Base-by-base conservation (phyloP, 2,888 invertebrate genomes). In the Acanthosepion pharaonis region DNA sequence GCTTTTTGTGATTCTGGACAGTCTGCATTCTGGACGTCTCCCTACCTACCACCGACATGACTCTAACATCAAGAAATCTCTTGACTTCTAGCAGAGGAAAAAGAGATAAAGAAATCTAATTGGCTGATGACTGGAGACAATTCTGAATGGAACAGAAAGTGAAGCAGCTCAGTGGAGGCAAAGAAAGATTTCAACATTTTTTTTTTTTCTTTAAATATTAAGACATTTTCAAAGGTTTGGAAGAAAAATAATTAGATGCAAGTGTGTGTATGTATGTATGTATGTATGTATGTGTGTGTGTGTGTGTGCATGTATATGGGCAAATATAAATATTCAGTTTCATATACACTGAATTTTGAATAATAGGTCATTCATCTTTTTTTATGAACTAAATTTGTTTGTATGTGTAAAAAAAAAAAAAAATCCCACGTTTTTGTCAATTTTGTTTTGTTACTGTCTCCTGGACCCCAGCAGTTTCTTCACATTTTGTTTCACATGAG, bases 21-120 rank as follows among this genome's bases (percentile, higher is more conserved):
- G 78, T 78, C 78, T 78, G 78, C n/a, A 78, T 78, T 78, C 78
- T 78, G 78, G 78, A 78, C 78, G 78, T 78, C 78, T 78, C 78
- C 78, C 78, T 78, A 78, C 9, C 78, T 15, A 78, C 78, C 20
- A 78, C 11, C 78, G n/a, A 78, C 78, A 78, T 78, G n/a, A 78
- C 33, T 78, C 78, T 78, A 33, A n/a, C n/a, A 78, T 33, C 78
- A 78, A 78, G n/a, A 78, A 78, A 33, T 33, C n/a, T 33, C n/a
- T 33, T 33, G n/a, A 78, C 78, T 78, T 33, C 78, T n/a, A 78
- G n/a, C 78, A 9, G 78, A 78, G 78, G 8, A 11, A 33, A 0
- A n/a, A 78, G n/a, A 78, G 78, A 78, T 23, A 11, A n/a, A 33
- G 33, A 78, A 3, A 78, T 78, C 78, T n/a, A 11, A 78, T 78